Conservation (phyloP, 2,797 vertebrate species). For the Ficedula albicollis region DNA sequence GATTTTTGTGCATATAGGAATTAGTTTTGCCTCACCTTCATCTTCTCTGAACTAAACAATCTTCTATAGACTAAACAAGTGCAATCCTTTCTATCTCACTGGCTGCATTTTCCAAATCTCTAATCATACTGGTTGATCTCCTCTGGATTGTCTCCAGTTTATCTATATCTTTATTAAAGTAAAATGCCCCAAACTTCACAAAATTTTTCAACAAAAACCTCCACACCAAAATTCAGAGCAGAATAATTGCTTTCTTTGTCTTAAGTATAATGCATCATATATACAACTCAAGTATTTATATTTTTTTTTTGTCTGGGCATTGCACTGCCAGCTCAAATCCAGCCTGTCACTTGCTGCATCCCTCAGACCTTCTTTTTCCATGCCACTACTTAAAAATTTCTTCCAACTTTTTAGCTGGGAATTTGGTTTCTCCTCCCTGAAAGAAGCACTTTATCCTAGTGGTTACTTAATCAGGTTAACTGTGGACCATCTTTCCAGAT, state of each 20-base stretch:
- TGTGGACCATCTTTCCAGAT: not conserved
- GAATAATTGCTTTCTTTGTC: not conserved
- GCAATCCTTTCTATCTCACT: not conserved
- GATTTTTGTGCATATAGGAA: not conserved
- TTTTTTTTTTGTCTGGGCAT: not conserved
- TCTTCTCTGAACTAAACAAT: not conserved
- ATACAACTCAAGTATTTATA: not conserved
- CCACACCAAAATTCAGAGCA: not conserved
- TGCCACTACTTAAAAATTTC: not conserved
- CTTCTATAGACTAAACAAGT: constrained; percentile 42
- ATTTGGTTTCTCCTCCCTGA: not conserved
- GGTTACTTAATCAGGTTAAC: not conserved
- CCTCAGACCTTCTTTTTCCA: not conserved
- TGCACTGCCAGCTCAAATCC: not conserved
- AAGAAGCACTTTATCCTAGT: not conserved
- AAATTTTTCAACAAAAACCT: not conserved
- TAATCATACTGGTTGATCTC: not conserved
- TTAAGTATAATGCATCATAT: not conserved
- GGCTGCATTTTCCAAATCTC: not conserved
- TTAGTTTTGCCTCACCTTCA: not conserved
- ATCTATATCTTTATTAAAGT: not conserved
- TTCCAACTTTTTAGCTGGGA: not conserved
- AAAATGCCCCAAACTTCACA: not conserved
- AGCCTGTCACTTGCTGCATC: not conserved
- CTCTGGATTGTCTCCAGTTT: not conserved